A percentile compares a stretch with the other conserved stretches of the same genome.
These are phyloP conservation scores for Hemaris fuciformis DNA, from an alignment of 2,888 invertebrate species.

Conservation along the genomic window DNA sequence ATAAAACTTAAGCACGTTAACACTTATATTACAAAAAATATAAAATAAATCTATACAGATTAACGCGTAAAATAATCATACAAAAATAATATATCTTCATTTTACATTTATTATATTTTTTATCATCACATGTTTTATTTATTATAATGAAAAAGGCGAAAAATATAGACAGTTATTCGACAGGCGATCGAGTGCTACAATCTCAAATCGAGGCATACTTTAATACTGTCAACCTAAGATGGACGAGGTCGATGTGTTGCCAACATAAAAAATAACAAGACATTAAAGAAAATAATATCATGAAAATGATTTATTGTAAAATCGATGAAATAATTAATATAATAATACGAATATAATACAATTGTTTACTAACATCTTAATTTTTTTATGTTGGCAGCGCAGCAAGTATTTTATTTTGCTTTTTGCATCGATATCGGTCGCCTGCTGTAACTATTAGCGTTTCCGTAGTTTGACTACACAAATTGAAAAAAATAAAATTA, in stretches of 20 bases:
- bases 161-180: neutral
- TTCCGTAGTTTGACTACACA: conserved; percentile 15
- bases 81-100: conserved; percentile 54
- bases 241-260: neutral
- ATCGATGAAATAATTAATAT: neutral
- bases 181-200: conserved; percentile 9
- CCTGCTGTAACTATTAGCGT: conserved; percentile 2
- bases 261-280: neutral
- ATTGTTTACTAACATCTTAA: neutral
- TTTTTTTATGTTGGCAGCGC: neutral
- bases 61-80: conserved; percentile 46
- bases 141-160: conserved; percentile 9
- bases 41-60: conserved; percentile 47
- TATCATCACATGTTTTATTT: conserved; percentile 50
- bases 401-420: neutral
- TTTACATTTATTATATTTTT: conserved; percentile 34
- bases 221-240: too few species aligned
- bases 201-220: too few species aligned
- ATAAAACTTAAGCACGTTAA: conserved; percentile 55
- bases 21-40: conserved; percentile 51
- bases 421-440: neutral
- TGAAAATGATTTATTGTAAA: neutral
- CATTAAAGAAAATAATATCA: neutral
- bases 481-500: neutral
- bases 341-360: conserved; percentile 4